Percentiles rank a stretch among this genome's conserved stretches.
Conservation (phyloP, 2,797 vertebrate species). For the Pachyuromys duprasi region DNA sequence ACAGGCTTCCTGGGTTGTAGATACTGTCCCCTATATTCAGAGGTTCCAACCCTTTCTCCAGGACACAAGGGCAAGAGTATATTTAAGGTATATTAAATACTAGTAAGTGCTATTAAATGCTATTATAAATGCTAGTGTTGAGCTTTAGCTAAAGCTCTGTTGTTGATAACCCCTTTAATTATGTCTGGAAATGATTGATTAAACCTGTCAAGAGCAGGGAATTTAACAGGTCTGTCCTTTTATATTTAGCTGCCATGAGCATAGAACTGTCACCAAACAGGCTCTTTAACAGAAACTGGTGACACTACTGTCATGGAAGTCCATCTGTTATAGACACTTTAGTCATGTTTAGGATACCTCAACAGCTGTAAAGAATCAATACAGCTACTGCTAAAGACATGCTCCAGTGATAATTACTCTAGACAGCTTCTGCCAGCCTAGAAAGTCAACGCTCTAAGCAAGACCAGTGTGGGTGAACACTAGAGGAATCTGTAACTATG, state of each 20-base stretch:
- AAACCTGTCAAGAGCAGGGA: neutral
- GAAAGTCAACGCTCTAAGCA: neutral
- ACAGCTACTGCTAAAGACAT: neutral
- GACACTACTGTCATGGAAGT: neutral
- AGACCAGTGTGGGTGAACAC: no score
- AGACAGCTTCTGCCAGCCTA: neutral
- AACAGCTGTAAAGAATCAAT: neutral
- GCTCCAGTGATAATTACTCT: neutral
- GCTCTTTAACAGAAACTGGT: no score
- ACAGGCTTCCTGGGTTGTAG: neutral
- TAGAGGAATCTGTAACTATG: neutral
- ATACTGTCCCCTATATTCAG: neutral
- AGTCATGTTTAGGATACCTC: neutral
- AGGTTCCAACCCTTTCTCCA: neutral
- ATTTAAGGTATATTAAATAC: neutral
- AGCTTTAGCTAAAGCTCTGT: neutral
- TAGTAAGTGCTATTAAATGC: neutral
- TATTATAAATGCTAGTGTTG: neutral
- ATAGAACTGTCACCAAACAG: neutral
- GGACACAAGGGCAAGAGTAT: no score
- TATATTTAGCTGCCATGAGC: neutral
- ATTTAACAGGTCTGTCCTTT: neutral
- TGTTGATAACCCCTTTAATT: neutral
- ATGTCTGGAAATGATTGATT: neutral
- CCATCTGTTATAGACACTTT: neutral